Percentiles rank a stretch among this genome's conserved stretches.
These are phyloP conservation scores for Chelonus insularis DNA, from an alignment of 1,140 invertebrate species.

Conservation along the genomic window DNA sequence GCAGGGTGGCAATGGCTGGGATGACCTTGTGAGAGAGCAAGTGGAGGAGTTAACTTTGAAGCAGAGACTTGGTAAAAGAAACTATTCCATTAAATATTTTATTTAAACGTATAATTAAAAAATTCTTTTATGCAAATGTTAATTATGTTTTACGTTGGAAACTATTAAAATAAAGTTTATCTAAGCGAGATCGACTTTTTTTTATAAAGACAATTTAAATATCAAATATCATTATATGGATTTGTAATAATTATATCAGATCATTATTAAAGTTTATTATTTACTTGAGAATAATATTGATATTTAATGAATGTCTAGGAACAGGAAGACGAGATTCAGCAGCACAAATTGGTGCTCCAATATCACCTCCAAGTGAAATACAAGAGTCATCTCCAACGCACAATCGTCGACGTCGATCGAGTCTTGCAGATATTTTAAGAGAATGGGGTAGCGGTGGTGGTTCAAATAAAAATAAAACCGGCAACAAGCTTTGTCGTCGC, in stretches of 20 bases:
- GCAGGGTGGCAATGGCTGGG: slow-evolving; percentile 91
- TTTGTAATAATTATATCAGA: too few relatives aligned
- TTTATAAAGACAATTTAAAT: too few relatives aligned
- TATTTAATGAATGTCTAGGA: too few relatives aligned
- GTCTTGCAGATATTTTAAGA: slow-evolving; percentile 80
- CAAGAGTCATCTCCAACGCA: slow-evolving; percentile 68
- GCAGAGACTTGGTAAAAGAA: slow-evolving; percentile 67
- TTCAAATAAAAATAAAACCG: slow-evolving; percentile 64
- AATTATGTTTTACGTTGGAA: too few relatives aligned
- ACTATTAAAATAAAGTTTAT: too few relatives aligned
- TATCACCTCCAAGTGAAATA: slow-evolving; percentile 75
- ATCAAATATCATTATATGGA: too few relatives aligned
- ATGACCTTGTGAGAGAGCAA: slow-evolving; percentile 83
- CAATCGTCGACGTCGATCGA: slow-evolving; percentile 75
- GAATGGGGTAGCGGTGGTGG: slow-evolving; percentile 80
- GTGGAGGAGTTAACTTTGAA: slow-evolving; percentile 81
- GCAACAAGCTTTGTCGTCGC: slow-evolving; percentile 74
- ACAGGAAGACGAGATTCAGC: slow-evolving; percentile 80
- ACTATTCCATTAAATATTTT: slow-evolving; percentile 21
- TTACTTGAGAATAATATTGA: too few relatives aligned
- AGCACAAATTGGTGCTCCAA: slow-evolving; percentile 79
- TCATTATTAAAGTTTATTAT: too few relatives aligned
- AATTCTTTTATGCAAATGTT: too few relatives aligned
- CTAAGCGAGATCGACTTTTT: too few relatives aligned
- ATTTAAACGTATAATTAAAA: too few relatives aligned